These are phyloP conservation scores for Panzeria rudis DNA, from an alignment of 2,888 invertebrate species.

Conservation along the genomic window DNA sequence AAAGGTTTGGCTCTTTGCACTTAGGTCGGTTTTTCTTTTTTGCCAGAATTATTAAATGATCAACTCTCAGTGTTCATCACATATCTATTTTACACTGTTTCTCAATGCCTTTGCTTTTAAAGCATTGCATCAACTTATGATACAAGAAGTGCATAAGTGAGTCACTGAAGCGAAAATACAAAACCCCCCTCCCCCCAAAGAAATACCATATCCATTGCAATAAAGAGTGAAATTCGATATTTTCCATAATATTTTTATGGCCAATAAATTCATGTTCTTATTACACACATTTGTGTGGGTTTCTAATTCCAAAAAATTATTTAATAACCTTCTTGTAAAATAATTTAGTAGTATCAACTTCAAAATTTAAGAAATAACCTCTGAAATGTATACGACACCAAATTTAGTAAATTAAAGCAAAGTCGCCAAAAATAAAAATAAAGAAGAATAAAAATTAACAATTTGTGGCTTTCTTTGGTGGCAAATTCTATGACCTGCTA, in stretches of 20 bases:
- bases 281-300: constrained; percentile 14
- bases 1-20: too few relatives aligned
- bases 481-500: constrained; percentile 33
- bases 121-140: not conserved
- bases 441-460: constrained; percentile 12
- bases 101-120: too few relatives aligned
- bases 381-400: constrained; percentile 27
- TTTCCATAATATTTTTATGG: not conserved
- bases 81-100: too few relatives aligned
- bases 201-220: constrained; percentile 9
- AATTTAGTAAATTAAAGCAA: constrained; percentile 29
- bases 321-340: constrained; percentile 31
- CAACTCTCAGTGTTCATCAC: too few relatives aligned
- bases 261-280: constrained; percentile 23
- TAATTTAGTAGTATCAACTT: constrained; percentile 17
- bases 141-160: not conserved
- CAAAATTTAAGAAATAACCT: constrained; percentile 39
- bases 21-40: too few relatives aligned
- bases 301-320: constrained; percentile 37
- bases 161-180: constrained; percentile 30
- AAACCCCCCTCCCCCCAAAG: constrained; percentile 16
- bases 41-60: too few relatives aligned
- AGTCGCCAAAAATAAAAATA: not conserved
- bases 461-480: constrained; percentile 56
- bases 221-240: constrained; percentile 12